phyloP scores from a whole-genome alignment of 2,113 vertebrate genomes.

The Coryphaenoides rupestris region DNA sequence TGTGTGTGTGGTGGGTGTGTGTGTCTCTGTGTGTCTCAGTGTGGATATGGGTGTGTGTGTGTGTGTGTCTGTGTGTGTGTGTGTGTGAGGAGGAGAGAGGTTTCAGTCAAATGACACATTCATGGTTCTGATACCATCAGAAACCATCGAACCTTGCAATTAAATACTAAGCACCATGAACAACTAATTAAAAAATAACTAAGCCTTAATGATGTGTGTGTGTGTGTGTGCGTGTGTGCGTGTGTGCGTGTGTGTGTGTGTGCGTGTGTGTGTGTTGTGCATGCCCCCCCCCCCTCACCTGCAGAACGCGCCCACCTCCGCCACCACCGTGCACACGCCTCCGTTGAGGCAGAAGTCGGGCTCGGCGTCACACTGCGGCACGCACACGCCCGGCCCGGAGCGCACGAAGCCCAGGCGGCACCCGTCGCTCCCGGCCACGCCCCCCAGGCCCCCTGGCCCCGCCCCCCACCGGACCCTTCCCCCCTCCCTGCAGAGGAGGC shows the following conservation, averaged over 20 bases:
- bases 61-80: slow-evolving; percentile 4
- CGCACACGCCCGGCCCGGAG: slow-evolving; percentile 56
- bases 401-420: slow-evolving; percentile 63
- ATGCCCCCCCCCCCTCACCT: slow-evolving; percentile 52
- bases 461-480: slow-evolving; percentile 24
- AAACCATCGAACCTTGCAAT: too few relatives aligned
- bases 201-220: too few relatives aligned
- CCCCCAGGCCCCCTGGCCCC: slow-evolving; percentile 34
- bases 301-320: slow-evolving; percentile 65
- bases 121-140: too few relatives aligned
- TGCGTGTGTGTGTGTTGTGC: too few relatives aligned
- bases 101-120: slow-evolving; percentile 1
- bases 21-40: too few relatives aligned
- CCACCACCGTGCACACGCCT: slow-evolving; percentile 62
- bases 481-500: slow-evolving; percentile 28
- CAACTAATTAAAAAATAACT: too few relatives aligned
- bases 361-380: slow-evolving; percentile 60
- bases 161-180: too few relatives aligned
- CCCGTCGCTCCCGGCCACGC: slow-evolving; percentile 47
- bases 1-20: too few relatives aligned
- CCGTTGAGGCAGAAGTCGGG: slow-evolving; percentile 67
- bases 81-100: neutral
- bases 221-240: too few relatives aligned
- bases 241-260: too few relatives aligned
- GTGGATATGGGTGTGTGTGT: neutral